Conservation (phyloP, 2,113 vertebrate genomes). For the Poecile atricapillus region DNA sequence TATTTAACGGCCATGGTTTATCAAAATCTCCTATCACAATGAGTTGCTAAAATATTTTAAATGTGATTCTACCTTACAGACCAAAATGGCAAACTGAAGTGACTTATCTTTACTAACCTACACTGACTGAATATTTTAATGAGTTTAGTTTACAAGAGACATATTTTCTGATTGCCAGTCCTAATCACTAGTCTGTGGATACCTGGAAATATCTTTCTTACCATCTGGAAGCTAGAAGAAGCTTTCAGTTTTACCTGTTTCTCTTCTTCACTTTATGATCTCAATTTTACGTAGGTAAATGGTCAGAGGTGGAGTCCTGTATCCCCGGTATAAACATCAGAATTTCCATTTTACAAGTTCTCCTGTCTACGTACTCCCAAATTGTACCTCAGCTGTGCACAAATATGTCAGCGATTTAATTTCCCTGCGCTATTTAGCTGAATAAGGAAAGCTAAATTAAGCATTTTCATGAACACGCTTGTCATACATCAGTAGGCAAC, state of each 20-base stretch:
- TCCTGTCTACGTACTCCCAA: not conserved
- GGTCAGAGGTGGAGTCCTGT: not conserved
- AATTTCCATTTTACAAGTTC: not conserved
- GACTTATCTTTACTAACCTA: not conserved
- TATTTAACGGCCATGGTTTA: not conserved
- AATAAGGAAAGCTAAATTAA: not conserved
- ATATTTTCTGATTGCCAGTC: not conserved
- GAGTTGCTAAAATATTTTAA: not conserved
- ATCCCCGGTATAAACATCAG: not conserved
- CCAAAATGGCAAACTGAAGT: not conserved
- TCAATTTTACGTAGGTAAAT: not conserved
- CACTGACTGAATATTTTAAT: not conserved
- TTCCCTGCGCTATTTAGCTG: not conserved
- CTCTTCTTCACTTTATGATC: not conserved
- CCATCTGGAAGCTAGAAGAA: not conserved
- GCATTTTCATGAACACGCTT: not conserved
- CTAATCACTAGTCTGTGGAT: not conserved
- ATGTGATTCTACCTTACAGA: not conserved
- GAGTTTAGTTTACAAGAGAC: not conserved
- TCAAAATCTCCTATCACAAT: not conserved
- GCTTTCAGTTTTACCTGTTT: not conserved
- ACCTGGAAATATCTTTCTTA: not conserved
- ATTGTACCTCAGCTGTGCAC: not conserved
- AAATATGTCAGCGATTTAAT: not conserved
- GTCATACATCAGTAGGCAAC: not conserved